Evolutionary conservation across 2,113 vertebrate species (phyloP), one percentile per base, ranked within the genome.

Genomic region (Stictonetta naevosa): DNA sequence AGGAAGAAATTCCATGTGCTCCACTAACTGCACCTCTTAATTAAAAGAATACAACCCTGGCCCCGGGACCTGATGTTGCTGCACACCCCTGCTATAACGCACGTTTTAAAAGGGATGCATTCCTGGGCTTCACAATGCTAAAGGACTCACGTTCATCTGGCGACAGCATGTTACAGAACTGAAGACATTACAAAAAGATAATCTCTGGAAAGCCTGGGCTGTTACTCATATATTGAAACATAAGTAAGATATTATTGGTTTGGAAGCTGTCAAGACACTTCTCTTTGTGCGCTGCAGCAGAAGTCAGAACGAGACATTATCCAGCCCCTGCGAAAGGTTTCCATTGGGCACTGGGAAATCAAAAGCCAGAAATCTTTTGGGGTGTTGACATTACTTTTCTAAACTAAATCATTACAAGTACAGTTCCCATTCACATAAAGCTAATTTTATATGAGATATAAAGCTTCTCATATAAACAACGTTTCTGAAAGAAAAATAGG

Each of bases 241-340:
- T 91, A 92, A 97, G 95, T 87, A 95, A 96, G 86, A 95, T 95
- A 94, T 96, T 97, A 94, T 36, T 92, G 86, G 85, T 69, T 95
- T 97, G 94, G 93, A 96, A 96, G 88, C 87, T 94, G 89, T 94
- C 87, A 86, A 86, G 95, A 82, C 86, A 59, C 33, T 92, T 76
- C 71, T 77, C 52, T 72, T 20, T 69, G 58, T 74, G 88, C 58
- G 62, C 77, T 87, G 67, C 78, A 90, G 71, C 87, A 93, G 92
- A 92, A 96, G 91, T 92, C 74, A 73, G 74, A 73, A 68, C 0
- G 21, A 96, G 89, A 94, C 63, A 26, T 78, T 91, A 73, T 67
- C 88, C 93, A 97, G 93, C 34, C 87, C 46, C 79, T 69, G 28
- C 1, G 55, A 87, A 89, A 76, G 68, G 50, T 48, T 97, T 89